Evolutionary conservation across 2,113 vertebrate genomes (phyloP).

Genomic region (Eubucco bourcierii): DNA sequence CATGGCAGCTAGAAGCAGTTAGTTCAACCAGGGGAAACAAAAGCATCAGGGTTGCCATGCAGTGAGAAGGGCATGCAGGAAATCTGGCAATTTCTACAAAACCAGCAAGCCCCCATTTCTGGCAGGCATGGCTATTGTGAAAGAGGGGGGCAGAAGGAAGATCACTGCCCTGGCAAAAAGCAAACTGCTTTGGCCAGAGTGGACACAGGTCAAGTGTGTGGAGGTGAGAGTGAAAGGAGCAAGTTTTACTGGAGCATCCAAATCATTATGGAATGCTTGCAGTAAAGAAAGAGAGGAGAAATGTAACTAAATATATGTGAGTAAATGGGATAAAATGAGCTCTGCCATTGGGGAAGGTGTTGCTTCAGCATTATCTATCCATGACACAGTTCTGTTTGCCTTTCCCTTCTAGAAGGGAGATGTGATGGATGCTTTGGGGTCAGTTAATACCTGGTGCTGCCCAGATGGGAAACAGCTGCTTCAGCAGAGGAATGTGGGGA

Average conservation of each 20-base stretch:
- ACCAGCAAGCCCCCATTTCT: not conserved
- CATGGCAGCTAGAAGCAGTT: not conserved
- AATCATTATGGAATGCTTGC: not conserved
- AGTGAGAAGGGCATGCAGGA: not conserved
- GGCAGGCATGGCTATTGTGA: not conserved
- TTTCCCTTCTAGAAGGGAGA: not conserved
- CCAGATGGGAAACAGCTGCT: not conserved
- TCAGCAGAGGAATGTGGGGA: not conserved
- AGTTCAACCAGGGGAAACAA: not conserved
- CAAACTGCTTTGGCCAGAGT: accelerated
- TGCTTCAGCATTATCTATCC: not conserved
- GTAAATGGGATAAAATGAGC: not conserved
- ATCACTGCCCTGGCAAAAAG: not conserved
- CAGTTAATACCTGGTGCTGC: not conserved
- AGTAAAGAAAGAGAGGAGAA: not conserved
- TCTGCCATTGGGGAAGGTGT: not conserved
- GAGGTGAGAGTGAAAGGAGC: not conserved
- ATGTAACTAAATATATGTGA: not conserved
- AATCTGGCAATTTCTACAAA: not conserved
- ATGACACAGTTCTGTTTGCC: not conserved
- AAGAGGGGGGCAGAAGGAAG: not conserved
- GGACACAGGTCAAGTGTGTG: not conserved
- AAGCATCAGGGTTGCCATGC: not conserved
- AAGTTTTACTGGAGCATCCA: not conserved
- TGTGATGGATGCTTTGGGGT: not conserved